Evolutionary conservation across 2,797 vertebrate genomes (phyloP), one percentile per base, ranked within the genome.

Genomic region (Acanthopagrus latus): DNA sequence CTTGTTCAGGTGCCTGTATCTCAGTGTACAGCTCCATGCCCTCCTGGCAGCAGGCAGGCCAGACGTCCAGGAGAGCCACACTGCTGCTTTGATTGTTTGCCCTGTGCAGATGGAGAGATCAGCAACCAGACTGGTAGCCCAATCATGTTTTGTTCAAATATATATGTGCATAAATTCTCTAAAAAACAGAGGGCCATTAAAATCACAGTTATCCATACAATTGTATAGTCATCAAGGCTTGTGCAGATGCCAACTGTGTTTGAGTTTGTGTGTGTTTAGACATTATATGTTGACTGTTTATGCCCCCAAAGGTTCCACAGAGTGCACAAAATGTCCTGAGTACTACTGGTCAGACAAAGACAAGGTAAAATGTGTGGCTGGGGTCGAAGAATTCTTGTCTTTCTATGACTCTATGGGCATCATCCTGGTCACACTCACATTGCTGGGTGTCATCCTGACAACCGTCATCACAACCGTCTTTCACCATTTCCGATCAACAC

Each of bases 11-110:
- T 93, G 33, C 94, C 95, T n/a, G 56, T 86, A 10, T 95, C 95
- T 78, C 75, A 88, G 57, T 96, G 95, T 54, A 94, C 80, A 23
- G 52, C 62, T n/a, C 91, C 87, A 0, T 96, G 95, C 52, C 71
- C 81, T 3, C 92, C 93, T 38, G 95, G 95, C 46, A 95, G 82
- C 70, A 86, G 95, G 21, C 85, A 90, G 82, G 92, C 94, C 77
- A 86, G 74, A 41, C 90, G 84, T 21, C 78, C 74, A 21, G 87
- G 91, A 64, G 86, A 93, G 59, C 90, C 94, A 20, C 72, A 71
- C 51, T 95, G 95, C 80, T 96, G 95, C 81, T 95, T 94, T 80
- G 94, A 96, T 60, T 96, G 95, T 86, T 78, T 95, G 70, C 93
- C 92, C 2, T 96, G 95, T 82, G 92, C 93, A 60, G 94, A 95